Conservation (phyloP, 2,797 vertebrate genomes). For the Manis javanica region DNA sequence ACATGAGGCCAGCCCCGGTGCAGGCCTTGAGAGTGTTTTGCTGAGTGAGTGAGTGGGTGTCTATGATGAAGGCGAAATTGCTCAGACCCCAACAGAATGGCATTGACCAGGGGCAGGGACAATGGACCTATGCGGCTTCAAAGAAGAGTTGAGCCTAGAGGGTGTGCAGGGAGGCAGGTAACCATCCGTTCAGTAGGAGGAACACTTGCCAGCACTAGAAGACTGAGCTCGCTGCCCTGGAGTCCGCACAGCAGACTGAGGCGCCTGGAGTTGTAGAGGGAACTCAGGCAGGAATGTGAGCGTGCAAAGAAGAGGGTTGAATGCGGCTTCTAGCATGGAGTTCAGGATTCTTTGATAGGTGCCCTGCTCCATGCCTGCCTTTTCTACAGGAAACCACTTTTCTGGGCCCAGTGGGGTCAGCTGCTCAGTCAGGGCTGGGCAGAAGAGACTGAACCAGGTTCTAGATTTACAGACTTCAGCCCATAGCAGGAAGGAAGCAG, state of each 20-base stretch:
- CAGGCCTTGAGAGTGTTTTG: not conserved
- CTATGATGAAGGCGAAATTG: not conserved
- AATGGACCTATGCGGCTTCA: not conserved
- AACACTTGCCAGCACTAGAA: not conserved
- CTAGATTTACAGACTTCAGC: not conserved
- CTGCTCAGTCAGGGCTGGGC: not conserved
- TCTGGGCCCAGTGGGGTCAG: not conserved
- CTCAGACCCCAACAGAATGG: not conserved
- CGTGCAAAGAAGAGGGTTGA: not conserved
- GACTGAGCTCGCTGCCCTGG: not conserved
- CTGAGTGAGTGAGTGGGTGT: not conserved
- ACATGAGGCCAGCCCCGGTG: not conserved
- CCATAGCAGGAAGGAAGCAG: constrained; percentile 22
- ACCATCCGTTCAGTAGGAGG: not conserved
- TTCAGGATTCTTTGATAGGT: not conserved
- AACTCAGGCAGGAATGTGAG: not conserved
- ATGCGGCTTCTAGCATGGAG: not conserved
- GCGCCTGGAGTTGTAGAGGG: not conserved
- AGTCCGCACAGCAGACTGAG: not conserved
- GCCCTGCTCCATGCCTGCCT: not conserved
- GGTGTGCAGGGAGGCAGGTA: not conserved
- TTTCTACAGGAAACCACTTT: constrained; percentile 44
- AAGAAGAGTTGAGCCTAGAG: not conserved
- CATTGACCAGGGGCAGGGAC: not conserved
- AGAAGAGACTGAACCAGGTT: not conserved